Evolutionary conservation across 2,113 vertebrate species (phyloP), one percentile per base, ranked within the genome.

Genomic region (Laterallus jamaicensis): DNA sequence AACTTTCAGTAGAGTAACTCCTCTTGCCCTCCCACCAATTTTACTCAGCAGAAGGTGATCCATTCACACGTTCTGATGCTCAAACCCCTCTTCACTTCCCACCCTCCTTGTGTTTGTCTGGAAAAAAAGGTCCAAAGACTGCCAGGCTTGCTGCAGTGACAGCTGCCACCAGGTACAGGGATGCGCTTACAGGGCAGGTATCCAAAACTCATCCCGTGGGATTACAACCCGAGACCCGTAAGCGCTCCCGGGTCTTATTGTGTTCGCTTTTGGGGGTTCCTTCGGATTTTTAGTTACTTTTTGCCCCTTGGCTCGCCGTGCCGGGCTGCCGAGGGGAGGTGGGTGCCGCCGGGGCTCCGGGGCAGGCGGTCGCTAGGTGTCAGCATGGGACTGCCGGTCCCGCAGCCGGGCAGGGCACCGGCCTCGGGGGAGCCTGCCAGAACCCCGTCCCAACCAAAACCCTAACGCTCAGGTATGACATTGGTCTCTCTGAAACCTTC

Each of bases 331-430:
- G 10, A 8, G 64, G 29, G 70, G 14, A 12, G 9, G 15, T 2
- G 37, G 18, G 59, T 42, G 26, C n/a, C 35, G 8, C 31, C 20
- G 39, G 68, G 63, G 32, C 79, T 76, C 32, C 5, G 35, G 11
- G 5, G 39, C 29, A 60, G 58, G 47, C 32, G 78, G 82, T 88
- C 95, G 87, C 77, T 97, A 97, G 97, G 82, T 97, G 97, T 97
- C 97, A 97, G 92, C 75, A 74, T 18, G 79, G 77, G 25, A 94
- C 96, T 59, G 85, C 47, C 58, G 76, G 66, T 17, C 25, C 28
- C 28, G 22, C 31, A 39, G 62, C 62, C 18, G 37, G 39, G 21
- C 31, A 8, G 35, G 54, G 13, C 54, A 12, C 25, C 9, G 11
- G 25, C 22, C 19, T 5, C 22, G 35, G 37, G 56, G 44, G 19